Percentiles rank a stretch among this genome's conserved stretches.
Evolutionary conservation across 2,113 vertebrate species (phyloP).

Genomic region (Anolis sagrei): DNA sequence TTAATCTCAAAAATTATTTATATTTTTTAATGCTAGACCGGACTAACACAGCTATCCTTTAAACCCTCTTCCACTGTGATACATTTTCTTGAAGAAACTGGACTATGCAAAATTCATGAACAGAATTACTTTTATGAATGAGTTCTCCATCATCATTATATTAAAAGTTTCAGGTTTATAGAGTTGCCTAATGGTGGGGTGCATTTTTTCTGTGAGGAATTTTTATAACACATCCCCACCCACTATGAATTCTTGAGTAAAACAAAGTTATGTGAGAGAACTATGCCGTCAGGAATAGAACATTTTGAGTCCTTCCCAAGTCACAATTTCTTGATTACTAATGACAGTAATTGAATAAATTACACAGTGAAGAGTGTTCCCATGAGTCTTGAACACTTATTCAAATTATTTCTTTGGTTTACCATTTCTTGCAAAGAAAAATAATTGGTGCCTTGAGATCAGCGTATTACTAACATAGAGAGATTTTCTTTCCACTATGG

Average conservation of each 20-base stretch:
- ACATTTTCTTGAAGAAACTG: neutral
- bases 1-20: no score
- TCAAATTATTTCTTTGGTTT: constrained; percentile 70
- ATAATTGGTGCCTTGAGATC: constrained; percentile 77
- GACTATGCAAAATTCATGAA: neutral
- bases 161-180: constrained; percentile 23
- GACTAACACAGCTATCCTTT: no score
- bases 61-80: neutral
- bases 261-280: neutral
- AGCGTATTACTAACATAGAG: constrained; percentile 65
- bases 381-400: constrained; percentile 69
- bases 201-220: neutral
- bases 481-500: constrained; percentile 75
- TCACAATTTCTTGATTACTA: constrained; percentile 70
- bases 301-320: constrained; percentile 56
- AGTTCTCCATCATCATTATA: neutral
- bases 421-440: constrained; percentile 74
- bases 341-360: constrained; percentile 49
- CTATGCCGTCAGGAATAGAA: constrained; percentile 44
- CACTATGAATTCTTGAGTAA: neutral
- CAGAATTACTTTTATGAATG: neutral
- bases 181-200: neutral
- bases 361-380: constrained; percentile 63
- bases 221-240: neutral
- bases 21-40: no score